Evolutionary conservation across 1,140 invertebrate species (phyloP), one percentile per base, ranked within the genome.

Genomic region (Brachionus plicatilis): DNA sequence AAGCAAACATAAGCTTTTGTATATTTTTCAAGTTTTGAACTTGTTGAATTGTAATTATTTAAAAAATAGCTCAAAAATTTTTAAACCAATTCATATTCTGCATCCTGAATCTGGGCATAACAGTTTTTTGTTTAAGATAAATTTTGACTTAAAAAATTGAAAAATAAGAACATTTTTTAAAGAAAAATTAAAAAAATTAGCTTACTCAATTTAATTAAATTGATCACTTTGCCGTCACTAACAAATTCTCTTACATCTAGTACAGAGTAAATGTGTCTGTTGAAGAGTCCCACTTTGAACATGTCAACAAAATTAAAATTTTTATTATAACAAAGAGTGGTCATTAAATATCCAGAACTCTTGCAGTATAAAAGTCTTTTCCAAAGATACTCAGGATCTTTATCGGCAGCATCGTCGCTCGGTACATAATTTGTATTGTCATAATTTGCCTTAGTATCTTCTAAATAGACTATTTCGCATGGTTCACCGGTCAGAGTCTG

Each of bases 211-310:
- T 53, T 76, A 89, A 88, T 88, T 88, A 84, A 70, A 53, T 84
- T 53, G 14, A 82, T 20, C 0, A 45, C 20, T 66, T 84, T 60
- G 41, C 53, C 37, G 45, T 68, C 17, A 68, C 7, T 24, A n/a
- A 37, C 14, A 68, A 82, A 60, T 9, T 82, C 37, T 43, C 79
- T 60, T 4, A 99, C 96, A 91, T 99, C 97, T 17, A 99, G 92
- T 75, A 99, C 95, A 0, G 96, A 98, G 91, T 99, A 99, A 20
- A 97, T 96, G 89, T 99, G 97, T 65, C 95, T 92, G 0, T 95
- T 93, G 75, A 96, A 91, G 5, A 99, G 91, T 3, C 97, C 97
- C 86, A 96, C 93, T 60, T 68, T 60, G 17, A 45, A 68, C 29
- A 82, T 65, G 17, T 82, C 79, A 12, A 82, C 37, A 24, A 82